phyloP scores from a whole-genome alignment of 2,797 vertebrate species.

The Antrozous pallidus region DNA sequence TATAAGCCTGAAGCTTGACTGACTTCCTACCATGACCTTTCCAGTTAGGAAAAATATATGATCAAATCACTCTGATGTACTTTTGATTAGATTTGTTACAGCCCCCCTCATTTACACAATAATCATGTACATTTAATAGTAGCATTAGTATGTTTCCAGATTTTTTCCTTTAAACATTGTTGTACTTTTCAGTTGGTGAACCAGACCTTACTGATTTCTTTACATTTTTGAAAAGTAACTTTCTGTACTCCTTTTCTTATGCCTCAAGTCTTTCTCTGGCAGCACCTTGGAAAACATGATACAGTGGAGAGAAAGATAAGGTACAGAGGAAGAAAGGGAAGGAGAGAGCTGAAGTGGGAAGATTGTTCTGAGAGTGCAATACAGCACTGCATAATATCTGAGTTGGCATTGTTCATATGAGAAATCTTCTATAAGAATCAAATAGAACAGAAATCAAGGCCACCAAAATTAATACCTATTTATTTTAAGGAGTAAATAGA shows the following conservation, averaged over 20 bases:
- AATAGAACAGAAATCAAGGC: neutral
- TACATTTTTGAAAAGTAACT: neutral
- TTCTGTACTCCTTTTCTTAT: neutral
- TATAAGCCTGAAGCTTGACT: neutral
- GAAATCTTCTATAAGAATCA: neutral
- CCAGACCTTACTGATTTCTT: neutral
- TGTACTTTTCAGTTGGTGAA: neutral
- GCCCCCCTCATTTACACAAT: neutral
- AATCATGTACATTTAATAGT: neutral
- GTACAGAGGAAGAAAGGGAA: neutral
- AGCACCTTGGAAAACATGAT: neutral
- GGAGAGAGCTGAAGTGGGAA: neutral
- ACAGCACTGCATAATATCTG: neutral
- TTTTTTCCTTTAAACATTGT: neutral
- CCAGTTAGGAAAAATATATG: neutral
- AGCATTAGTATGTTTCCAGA: neutral
- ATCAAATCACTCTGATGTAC: neutral
- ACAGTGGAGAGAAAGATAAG: neutral
- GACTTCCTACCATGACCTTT: neutral
- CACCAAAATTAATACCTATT: neutral
- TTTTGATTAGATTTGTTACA: neutral
- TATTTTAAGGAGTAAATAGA: neutral
- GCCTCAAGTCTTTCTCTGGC: neutral
- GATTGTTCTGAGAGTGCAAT: neutral
- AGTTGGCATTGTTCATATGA: neutral